Evolutionary conservation across 2,797 vertebrate species (phyloP).

Genomic region (Buphagus erythrorhynchus): DNA sequence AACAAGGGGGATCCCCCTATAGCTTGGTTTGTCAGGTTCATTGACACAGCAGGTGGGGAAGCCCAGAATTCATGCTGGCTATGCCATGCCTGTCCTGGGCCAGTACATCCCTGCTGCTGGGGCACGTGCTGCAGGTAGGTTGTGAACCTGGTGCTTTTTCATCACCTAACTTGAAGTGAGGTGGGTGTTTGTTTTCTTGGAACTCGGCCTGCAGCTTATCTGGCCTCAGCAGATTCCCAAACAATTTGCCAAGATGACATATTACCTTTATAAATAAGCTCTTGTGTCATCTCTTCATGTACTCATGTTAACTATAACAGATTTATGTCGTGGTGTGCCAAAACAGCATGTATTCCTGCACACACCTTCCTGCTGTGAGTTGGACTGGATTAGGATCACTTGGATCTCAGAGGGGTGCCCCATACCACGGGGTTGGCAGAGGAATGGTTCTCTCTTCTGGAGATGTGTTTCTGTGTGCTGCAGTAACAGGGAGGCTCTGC

Average conservation of each 20-base stretch:
- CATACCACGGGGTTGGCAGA: fast-evolving
- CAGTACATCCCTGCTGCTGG: background rate
- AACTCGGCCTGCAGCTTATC: background rate
- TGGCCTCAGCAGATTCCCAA: background rate
- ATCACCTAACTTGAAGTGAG: background rate
- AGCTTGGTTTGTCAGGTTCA: background rate
- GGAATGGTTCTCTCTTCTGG: background rate
- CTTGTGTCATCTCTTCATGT: background rate
- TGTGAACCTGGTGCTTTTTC: background rate
- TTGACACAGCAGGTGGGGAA: background rate
- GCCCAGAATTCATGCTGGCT: background rate
- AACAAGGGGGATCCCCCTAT: fast-evolving
- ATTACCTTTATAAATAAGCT: background rate
- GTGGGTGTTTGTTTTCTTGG: background rate
- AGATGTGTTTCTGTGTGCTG: background rate
- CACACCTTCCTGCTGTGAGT: background rate
- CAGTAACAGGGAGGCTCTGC: background rate
- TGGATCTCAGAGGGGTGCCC: background rate
- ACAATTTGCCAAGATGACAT: background rate
- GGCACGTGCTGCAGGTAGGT: background rate
- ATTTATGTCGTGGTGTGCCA: background rate
- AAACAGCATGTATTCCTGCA: background rate
- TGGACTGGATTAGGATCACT: background rate
- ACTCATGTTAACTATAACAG: background rate
- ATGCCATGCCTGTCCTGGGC: background rate